Percentiles rank a stretch among this genome's conserved stretches.
Conservation (phyloP, 1,140 invertebrate species). For the Zaprionus ornatus region DNA sequence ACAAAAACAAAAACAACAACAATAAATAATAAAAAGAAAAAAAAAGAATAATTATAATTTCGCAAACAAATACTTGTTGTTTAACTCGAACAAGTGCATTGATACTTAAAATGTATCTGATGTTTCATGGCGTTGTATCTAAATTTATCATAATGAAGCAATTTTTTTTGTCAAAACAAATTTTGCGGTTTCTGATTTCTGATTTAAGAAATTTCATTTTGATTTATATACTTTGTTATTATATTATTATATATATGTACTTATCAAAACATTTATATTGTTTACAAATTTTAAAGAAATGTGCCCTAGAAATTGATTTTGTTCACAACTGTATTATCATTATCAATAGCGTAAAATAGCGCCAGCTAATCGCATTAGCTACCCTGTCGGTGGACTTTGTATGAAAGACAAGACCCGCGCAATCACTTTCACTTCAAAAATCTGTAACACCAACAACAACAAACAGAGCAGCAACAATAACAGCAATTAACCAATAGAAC, state of each 20-base stretch:
- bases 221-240: not conserved
- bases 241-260: not conserved
- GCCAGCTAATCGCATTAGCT: not conserved
- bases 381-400: constrained; percentile 9
- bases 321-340: not conserved
- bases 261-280: no score
- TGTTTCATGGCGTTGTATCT: not conserved
- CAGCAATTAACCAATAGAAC: constrained; percentile 15
- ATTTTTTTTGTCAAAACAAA: not conserved
- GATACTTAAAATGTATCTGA: not conserved
- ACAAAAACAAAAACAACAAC: no score
- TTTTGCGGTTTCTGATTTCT: not conserved
- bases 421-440: constrained; percentile 24
- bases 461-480: not conserved
- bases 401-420: constrained; percentile 1
- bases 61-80: constrained; percentile 1
- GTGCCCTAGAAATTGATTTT: not conserved
- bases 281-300: not conserved
- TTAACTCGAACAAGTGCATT: constrained; percentile 1
- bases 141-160: not conserved
- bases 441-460: not conserved
- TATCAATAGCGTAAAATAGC: constrained; percentile 1
- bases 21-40: not conserved
- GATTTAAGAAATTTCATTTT: not conserved
- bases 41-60: constrained; percentile 7